A percentile compares a stretch with the other conserved stretches of the same genome.
phyloP scores from a whole-genome alignment of 2,888 invertebrate species.

The Zaprionus bogoriensis region DNA sequence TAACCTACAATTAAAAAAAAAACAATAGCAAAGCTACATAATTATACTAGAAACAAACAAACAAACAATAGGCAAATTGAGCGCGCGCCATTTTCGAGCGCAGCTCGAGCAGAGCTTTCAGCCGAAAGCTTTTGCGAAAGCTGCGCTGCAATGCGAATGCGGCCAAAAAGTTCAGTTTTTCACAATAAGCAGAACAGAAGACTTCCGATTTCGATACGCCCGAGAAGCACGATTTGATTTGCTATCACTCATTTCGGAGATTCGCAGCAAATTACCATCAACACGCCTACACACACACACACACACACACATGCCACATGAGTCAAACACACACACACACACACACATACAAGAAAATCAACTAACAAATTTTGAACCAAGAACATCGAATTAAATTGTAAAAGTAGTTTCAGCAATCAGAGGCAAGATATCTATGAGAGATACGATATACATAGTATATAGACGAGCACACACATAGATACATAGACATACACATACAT shows the following conservation, averaged over 20 bases:
- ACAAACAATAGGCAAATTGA: conserved; percentile 50
- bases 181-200: too few species aligned
- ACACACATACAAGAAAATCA: conserved; percentile 21
- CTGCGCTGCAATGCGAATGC: not conserved
- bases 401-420: conserved; percentile 70
- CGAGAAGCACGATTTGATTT: conserved; percentile 33
- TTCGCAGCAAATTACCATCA: conserved; percentile 41
- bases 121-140: conserved; percentile 1
- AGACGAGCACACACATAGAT: conserved; percentile 4
- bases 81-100: conserved; percentile 5
- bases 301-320: conserved; percentile 34
- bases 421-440: conserved; percentile 35
- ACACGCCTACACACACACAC: conserved; percentile 23
- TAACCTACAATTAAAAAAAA: conserved; percentile 37
- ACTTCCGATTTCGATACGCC: conserved; percentile 36
- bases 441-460: conserved; percentile 41
- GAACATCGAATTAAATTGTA: conserved; percentile 81
- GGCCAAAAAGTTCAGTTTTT: too few species aligned
- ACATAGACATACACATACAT: not conserved
- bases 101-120: not conserved
- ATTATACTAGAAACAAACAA: conserved; percentile 1
- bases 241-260: conserved; percentile 34
- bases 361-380: conserved; percentile 74
- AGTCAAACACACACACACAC: conserved; percentile 19
- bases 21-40: conserved; percentile 65